Conservation (phyloP, 2,797 vertebrate genomes). For the Malurus splendens region DNA sequence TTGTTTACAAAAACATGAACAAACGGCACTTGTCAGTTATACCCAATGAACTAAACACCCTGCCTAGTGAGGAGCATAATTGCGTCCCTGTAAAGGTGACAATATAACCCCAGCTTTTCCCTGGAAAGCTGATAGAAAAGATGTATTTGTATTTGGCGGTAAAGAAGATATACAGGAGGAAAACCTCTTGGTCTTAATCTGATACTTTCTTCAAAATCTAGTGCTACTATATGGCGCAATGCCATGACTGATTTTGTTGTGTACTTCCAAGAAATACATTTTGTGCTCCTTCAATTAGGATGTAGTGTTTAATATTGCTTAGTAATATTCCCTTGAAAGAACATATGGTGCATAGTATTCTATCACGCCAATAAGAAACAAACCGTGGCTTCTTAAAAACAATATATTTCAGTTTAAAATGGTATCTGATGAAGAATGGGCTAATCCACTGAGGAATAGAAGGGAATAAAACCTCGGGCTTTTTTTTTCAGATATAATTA, state of each 20-base stretch:
- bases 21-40: background rate
- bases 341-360: constrained; percentile 5
- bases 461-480: constrained; percentile 32
- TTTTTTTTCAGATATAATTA: constrained; percentile 71
- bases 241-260: background rate
- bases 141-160: background rate
- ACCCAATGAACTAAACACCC: constrained; percentile 2
- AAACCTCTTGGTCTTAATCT: constrained; percentile 1
- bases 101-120: background rate
- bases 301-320: constrained; percentile 31
- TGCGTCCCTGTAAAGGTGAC: background rate
- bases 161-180: background rate
- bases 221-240: background rate
- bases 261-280: background rate
- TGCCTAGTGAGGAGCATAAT: background rate
- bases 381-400: constrained; percentile 38
- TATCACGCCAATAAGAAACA: constrained; percentile 22
- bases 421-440: constrained; percentile 59
- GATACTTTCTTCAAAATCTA: background rate
- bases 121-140: background rate
- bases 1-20: constrained; percentile 3
- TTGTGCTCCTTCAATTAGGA: background rate
- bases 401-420: constrained; percentile 58
- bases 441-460: constrained; percentile 45
- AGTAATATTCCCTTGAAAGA: constrained; percentile 22